A percentile compares a stretch with the other conserved stretches of the same genome.
phyloP scores from a whole-genome alignment of 2,888 invertebrate species.

The Patella depressa region DNA sequence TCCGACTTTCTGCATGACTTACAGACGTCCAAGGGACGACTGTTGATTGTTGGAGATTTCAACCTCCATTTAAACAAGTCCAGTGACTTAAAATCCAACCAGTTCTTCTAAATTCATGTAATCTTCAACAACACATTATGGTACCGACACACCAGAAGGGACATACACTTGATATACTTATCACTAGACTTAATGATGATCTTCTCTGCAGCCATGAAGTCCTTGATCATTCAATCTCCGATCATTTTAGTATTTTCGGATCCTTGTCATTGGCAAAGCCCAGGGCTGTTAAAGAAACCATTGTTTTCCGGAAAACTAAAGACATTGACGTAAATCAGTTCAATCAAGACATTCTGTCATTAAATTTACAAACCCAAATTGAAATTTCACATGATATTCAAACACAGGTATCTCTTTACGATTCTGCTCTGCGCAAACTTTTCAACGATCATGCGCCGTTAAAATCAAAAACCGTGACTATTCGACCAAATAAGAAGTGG shows the following conservation, averaged over 20 bases:
- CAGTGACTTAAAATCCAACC: not conserved
- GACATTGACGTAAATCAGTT: not conserved
- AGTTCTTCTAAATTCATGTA: not conserved
- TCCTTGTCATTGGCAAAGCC: not conserved
- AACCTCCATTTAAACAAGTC: not conserved
- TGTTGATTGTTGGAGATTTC: not conserved
- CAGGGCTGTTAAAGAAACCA: not conserved
- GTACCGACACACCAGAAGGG: slow-evolving; percentile 1
- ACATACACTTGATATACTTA: slow-evolving; percentile 6
- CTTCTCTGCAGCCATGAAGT: not conserved
- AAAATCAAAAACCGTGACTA: slow-evolving; percentile 5
- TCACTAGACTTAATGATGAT: not conserved
- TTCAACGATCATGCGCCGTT: not conserved
- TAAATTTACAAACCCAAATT: not conserved
- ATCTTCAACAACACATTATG: not conserved
- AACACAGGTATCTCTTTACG: not conserved
- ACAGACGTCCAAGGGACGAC: not conserved
- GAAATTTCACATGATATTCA: not conserved
- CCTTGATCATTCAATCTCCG: not conserved
- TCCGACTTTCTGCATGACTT: not conserved
- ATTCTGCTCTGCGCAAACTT: not conserved
- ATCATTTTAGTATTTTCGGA: not conserved
- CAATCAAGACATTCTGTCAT: not conserved
- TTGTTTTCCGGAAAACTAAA: not conserved
- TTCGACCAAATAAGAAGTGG: not conserved